Percentiles rank a stretch among this genome's conserved stretches.
Conservation (phyloP, 1,140 invertebrate species). For the Caenorhabditis tropicalis region DNA sequence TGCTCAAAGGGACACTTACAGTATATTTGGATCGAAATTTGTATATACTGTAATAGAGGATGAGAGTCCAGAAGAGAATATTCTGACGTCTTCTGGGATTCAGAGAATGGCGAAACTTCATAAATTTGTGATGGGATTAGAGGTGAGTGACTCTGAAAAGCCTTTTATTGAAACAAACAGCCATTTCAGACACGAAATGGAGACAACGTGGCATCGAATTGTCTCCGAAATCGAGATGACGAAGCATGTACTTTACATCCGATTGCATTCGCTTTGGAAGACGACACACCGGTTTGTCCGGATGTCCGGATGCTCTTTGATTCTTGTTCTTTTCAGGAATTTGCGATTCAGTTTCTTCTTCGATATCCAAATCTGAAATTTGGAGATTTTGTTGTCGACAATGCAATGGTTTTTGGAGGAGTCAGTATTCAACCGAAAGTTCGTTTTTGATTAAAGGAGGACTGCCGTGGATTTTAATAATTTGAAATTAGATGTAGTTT, state of each 20-base stretch:
- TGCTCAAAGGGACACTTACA: constrained; percentile 64
- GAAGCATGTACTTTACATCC: constrained; percentile 48
- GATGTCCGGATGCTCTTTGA: background rate
- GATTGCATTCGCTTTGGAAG: constrained; percentile 45
- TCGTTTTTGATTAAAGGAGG: too few relatives aligned
- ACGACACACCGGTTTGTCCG: background rate
- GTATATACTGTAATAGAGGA: constrained; percentile 65
- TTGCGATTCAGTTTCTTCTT: constrained; percentile 43
- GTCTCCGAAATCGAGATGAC: background rate
- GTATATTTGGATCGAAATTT: constrained; percentile 65
- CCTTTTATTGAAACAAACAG: background rate
- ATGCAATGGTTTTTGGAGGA: constrained; percentile 64
- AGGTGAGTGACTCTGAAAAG: background rate
- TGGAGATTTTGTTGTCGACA: constrained; percentile 62
- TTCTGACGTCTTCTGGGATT: constrained; percentile 4
- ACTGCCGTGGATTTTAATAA: too few relatives aligned
- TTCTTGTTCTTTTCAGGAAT: constrained; percentile 43
- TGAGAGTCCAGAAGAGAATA: constrained; percentile 14
- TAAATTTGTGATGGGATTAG: constrained; percentile 48
- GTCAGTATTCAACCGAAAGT: constrained; percentile 44
- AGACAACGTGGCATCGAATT: background rate
- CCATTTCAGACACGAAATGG: constrained; percentile 19
- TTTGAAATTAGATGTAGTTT: too few relatives aligned
- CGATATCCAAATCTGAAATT: constrained; percentile 62
- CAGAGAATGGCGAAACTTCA: constrained; percentile 50